Base-by-base conservation (phyloP, 2,888 invertebrate species). In the Masnerella sp. region DNA sequence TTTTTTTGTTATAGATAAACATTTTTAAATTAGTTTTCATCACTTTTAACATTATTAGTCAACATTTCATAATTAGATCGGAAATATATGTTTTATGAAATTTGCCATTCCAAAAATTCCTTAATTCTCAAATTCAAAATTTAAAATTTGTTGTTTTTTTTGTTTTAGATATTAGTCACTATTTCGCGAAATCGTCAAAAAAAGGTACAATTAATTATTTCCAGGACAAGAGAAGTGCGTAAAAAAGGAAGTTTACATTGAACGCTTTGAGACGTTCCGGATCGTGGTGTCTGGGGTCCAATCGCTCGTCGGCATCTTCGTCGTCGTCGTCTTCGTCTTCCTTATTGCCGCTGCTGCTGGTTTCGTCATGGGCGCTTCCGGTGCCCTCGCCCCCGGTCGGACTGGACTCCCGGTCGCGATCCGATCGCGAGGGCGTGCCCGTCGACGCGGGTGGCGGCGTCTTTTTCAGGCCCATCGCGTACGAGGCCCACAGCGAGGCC, bases 201-300 rank as follows among this genome's bases (percentile, higher is more conserved):
- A n/a, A n/a, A n/a, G n/a, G n/a, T n/a, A n/a, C n/a, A n/a, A n/a
- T n/a, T n/a, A n/a, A n/a, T n/a, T n/a, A n/a, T n/a, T n/a, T n/a
- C n/a, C n/a, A n/a, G n/a, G n/a, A n/a, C n/a, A n/a, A n/a, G n/a
- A n/a, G n/a, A n/a, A n/a, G n/a, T n/a, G n/a, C n/a, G n/a, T n/a
- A n/a, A n/a, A n/a, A n/a, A n/a, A n/a, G 28, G 7, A 9, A 61
- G 89, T 94, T 93, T 89, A 97, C 97, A 89, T 97, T 97, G 87
- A 97, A 97, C 76, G 97, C 96, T 89, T 97, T 97, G 77, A 97
- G 92, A 87, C 97, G 91, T 89, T 98, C 97, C 0, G 97, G 97
- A 87, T 98, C 97, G 80, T 95, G 94, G 79, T 92, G 91, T 78
- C 96, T 94, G 49, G 95, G 94, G 84, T 96, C 96, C 76, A 96